Base-by-base conservation (phyloP, 1,140 invertebrate genomes). In the Philopotamus ludificatus region DNA sequence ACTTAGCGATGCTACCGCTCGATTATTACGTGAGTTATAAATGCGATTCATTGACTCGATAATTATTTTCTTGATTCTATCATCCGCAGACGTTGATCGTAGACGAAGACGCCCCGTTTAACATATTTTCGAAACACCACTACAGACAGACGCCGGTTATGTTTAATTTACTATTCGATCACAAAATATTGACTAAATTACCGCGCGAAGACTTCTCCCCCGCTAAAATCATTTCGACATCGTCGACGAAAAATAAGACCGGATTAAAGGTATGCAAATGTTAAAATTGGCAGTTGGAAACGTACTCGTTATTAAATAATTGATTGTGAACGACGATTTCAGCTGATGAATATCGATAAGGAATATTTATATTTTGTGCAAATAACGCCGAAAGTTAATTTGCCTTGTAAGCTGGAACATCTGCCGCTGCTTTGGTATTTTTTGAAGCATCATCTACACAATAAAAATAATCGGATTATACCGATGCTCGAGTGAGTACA, bases 381-480 rank as follows among this genome's bases (percentile, higher is more conserved):
- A 65, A 81, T 86, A 54, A 77, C 76, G 25, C 79, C 81, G 28
- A 80, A 82, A 18, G 72, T 74, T 12, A 76, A 81, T 61, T 70
- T 84, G 1, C 80, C 82, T 1, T 82, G 81, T 47, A 71, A 74
- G 10, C 57, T 76, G 0, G 77, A 78, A 39, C 78, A 85, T 68
- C 65, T 86, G 28, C 77, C 80, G 16, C 74, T 82, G 1, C 71
- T 86, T 1, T 86, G 82, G 81, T 86, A 82, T 70, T 86, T 86
- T 67, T 82, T 85, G 21, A 81, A 82, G 65, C 83, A 83, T 39
- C 81, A 85, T 68, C 78, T 82, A 67, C 75, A 81, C 18, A 83
- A 81, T 51, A 80, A 83, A 26, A 78, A 76, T 10, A 82, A 81
- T 65, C 76, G 78, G 63, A 77, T 86, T 12, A 85, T 86, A 71